Conservation (phyloP, 2,113 vertebrate genomes). For the Ceuthmochares aereus region DNA sequence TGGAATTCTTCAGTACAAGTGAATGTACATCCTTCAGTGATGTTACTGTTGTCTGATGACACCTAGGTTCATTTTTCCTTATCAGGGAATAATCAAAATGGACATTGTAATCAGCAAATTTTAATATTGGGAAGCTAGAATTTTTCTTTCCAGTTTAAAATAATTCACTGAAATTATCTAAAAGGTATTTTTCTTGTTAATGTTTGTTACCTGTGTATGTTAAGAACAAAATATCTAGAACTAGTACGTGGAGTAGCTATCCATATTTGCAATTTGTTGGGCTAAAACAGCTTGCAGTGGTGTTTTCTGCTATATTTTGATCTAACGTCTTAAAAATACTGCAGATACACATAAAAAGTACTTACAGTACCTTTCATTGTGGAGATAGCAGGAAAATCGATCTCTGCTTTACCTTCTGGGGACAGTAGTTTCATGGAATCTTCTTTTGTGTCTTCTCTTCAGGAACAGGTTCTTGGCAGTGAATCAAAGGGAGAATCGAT, state of each 20-base stretch:
- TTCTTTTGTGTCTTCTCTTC: not conserved
- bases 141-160: too few relatives aligned
- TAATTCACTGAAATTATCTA: not conserved
- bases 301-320: not conserved
- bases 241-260: not conserved
- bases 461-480: not conserved
- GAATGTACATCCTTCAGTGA: not conserved
- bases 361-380: not conserved
- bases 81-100: not conserved
- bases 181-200: not conserved
- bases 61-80: not conserved
- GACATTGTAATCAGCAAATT: slow-evolving; percentile 21
- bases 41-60: not conserved
- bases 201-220: not conserved
- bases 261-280: not conserved
- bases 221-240: not conserved
- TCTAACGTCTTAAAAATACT: not conserved
- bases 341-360: too few relatives aligned
- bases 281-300: not conserved
- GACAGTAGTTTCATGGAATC: not conserved
- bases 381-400: not conserved
- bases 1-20: not conserved
- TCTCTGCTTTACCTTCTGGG: not conserved
- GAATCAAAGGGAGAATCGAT: not conserved
- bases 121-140: not conserved